Evolutionary conservation across 2,113 vertebrate genomes (phyloP).

Genomic region (Cichladusa arquata): DNA sequence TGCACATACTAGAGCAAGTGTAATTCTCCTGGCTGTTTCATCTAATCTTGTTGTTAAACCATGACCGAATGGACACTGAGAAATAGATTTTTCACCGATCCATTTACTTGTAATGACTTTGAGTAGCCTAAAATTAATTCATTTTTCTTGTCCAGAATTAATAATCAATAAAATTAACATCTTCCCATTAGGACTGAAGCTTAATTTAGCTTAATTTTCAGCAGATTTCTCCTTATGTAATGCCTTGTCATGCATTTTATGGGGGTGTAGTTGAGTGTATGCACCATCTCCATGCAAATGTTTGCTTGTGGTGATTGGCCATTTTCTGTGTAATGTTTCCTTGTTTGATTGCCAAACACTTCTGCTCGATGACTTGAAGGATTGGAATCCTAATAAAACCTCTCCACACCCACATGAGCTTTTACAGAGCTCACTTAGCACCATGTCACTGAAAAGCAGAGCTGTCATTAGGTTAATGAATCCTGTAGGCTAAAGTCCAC

Average conservation of each 20-base stretch:
- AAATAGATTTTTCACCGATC: neutral
- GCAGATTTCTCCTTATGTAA: neutral
- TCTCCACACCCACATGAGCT: neutral
- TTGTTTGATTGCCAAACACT: constrained; percentile 15
- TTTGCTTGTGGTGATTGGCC: neutral
- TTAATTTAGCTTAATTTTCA: neutral
- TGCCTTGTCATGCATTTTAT: neutral
- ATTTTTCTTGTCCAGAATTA: neutral
- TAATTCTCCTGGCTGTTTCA: neutral
- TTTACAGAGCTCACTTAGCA: neutral
- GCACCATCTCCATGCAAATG: neutral
- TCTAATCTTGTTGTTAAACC: neutral
- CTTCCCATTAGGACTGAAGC: neutral
- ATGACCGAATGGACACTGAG: neutral
- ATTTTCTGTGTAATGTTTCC: neutral
- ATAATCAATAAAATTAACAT: neutral
- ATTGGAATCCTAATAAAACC: constrained; percentile 27
- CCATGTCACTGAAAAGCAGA: neutral
- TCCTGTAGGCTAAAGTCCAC: neutral
- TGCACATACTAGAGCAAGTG: neutral
- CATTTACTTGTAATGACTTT: neutral
- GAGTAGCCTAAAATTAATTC: neutral
- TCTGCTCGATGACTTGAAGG: neutral
- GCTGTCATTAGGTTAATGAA: neutral
- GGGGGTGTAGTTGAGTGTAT: accelerated